These are phyloP conservation scores for Lordiphosa stackelbergi DNA, from an alignment of 1,140 invertebrate species.

Conservation along the genomic window DNA sequence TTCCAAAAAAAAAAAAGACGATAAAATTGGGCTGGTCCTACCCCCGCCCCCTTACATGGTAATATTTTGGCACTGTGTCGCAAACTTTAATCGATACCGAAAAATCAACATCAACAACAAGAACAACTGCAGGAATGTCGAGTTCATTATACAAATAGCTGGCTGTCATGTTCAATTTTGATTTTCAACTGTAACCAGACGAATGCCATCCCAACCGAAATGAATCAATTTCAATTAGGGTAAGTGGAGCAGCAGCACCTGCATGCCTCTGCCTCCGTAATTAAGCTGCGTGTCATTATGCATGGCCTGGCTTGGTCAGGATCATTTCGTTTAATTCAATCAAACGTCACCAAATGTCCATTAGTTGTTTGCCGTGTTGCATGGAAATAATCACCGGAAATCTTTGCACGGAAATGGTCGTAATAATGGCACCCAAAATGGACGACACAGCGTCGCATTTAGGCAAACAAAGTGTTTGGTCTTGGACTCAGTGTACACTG, in stretches of 20 bases:
- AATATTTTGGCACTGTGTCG: constrained; percentile 58
- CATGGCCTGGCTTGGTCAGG: constrained; percentile 32
- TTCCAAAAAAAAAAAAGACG: constrained; percentile 31
- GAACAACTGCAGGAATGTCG: constrained; percentile 32
- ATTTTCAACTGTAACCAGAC: constrained; percentile 23
- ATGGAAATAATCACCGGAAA: constrained; percentile 72
- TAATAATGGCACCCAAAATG: constrained; percentile 66
- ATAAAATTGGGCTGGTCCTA: constrained; percentile 41
- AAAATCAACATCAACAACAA: constrained; percentile 28
- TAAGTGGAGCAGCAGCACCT: constrained; percentile 37
- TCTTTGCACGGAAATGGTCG: constrained; percentile 64
- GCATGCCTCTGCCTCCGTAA: constrained; percentile 18
- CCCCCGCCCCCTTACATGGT: not conserved
- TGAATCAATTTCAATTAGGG: constrained; percentile 66
- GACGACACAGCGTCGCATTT: constrained; percentile 59
- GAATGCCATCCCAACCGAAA: constrained; percentile 1
- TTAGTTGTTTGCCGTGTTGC: constrained; percentile 11
- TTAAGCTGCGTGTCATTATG: constrained; percentile 65
- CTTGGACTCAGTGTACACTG: constrained; percentile 1
- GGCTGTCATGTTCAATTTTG: constrained; percentile 58
- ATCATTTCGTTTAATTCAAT: constrained; percentile 66
- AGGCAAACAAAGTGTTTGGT: constrained; percentile 49
- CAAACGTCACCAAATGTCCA: constrained; percentile 45
- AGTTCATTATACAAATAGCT: constrained; percentile 38
- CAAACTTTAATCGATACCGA: constrained; percentile 58